Conservation (phyloP, 2,888 invertebrate genomes). For the Emmelina monodactyla region DNA sequence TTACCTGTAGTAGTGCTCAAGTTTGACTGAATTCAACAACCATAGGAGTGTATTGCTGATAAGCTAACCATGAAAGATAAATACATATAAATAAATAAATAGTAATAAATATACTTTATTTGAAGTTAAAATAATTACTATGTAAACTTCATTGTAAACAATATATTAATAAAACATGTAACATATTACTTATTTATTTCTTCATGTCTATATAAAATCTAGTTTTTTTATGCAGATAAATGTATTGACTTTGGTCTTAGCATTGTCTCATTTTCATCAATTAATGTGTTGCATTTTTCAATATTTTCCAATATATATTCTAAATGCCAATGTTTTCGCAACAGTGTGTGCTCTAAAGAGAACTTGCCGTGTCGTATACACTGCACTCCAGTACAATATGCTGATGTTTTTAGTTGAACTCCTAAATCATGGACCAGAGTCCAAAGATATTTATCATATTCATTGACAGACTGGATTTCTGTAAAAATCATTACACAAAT, state of each 20-base stretch:
- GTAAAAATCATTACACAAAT: constrained; percentile 26
- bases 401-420: constrained; percentile 76
- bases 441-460: constrained; percentile 79
- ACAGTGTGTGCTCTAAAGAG: constrained; percentile 74
- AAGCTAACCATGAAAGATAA: too few relatives aligned
- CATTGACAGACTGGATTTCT: constrained; percentile 91
- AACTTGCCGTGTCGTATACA: constrained; percentile 88
- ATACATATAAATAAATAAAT: too few relatives aligned
- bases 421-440: constrained; percentile 86
- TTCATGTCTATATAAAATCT: too few relatives aligned
- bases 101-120: too few relatives aligned
- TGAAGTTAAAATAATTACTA: too few relatives aligned
- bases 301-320: constrained; percentile 74
- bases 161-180: too few relatives aligned
- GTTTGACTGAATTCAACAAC: too few relatives aligned
- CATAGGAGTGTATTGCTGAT: too few relatives aligned
- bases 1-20: too few relatives aligned
- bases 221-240: constrained; percentile 18
- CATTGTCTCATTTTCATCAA: constrained; percentile 55
- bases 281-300: constrained; percentile 54
- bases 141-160: too few relatives aligned
- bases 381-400: constrained; percentile 80
- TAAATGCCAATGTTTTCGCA: constrained; percentile 84
- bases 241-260: constrained; percentile 41
- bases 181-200: too few relatives aligned